Conservation (phyloP, 2,888 invertebrate species). For the Meiosimyza platycephala region DNA sequence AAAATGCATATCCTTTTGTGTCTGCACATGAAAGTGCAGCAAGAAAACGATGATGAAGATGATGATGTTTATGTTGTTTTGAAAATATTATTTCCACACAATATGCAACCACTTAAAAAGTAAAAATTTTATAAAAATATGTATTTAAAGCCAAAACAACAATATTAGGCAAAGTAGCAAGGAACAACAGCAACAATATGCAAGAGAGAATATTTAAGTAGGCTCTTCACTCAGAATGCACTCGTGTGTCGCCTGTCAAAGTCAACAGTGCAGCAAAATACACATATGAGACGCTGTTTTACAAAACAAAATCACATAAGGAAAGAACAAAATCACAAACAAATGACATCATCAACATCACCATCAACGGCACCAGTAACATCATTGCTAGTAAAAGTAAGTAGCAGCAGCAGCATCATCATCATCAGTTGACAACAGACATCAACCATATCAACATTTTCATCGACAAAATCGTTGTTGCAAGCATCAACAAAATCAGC, state of each 20-base stretch:
- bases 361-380: constrained; percentile 4
- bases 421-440: constrained; percentile 5
- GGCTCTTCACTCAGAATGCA: constrained; percentile 24
- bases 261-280: constrained; percentile 31
- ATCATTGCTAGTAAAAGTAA: not conserved
- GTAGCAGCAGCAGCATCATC: not conserved
- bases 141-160: constrained; percentile 17
- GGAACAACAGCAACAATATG: constrained; percentile 21
- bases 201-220: constrained; percentile 29
- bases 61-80: constrained; percentile 8
- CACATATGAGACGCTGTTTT: too few species aligned
- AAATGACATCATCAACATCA: constrained; percentile 30
- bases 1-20: not conserved
- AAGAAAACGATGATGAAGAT: not conserved
- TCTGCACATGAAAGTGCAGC: constrained; percentile 12
- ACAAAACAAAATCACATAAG: not conserved
- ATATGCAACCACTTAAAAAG: constrained; percentile 25
- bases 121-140: constrained; percentile 19
- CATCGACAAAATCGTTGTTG: constrained; percentile 18
- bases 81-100: constrained; percentile 25
- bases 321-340: constrained; percentile 3
- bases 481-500: not conserved
- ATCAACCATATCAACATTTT: constrained; percentile 15
- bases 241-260: constrained; percentile 37
- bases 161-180: not conserved